Percentiles rank a stretch among this genome's conserved stretches.
Conservation (phyloP, 2,888 invertebrate genomes). For the Subacronicta megacephala region DNA sequence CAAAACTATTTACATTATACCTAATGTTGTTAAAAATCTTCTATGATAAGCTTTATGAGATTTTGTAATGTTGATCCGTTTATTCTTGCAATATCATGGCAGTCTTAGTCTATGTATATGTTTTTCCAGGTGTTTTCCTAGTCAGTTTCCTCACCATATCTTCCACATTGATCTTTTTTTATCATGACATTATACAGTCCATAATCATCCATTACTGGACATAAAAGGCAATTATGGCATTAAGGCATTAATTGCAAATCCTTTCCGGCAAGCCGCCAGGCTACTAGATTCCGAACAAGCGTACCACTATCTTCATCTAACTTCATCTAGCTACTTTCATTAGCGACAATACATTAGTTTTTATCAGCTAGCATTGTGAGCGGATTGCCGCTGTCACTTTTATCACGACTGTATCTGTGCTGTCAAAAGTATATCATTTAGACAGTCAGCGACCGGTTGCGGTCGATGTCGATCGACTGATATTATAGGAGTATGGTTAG, state of each 20-base stretch:
- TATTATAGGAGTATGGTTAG: constrained; percentile 46
- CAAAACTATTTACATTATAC: too few species aligned
- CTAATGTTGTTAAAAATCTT: too few species aligned
- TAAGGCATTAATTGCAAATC: background rate
- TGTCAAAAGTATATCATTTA: constrained; percentile 83
- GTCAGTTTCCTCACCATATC: too few species aligned
- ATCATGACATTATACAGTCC: too few species aligned
- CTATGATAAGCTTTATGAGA: too few species aligned
- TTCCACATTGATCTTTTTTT: too few species aligned
- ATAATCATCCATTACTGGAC: too few species aligned
- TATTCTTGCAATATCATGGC: too few species aligned
- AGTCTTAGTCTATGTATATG: too few species aligned
- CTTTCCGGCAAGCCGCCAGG: background rate
- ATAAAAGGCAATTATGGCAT: too few species aligned
- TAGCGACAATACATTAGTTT: constrained; percentile 57
- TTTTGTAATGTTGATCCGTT: too few species aligned
- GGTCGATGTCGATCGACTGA: constrained; percentile 49
- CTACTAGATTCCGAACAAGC: constrained; percentile 1
- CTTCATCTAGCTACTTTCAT: constrained; percentile 46
- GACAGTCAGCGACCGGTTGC: constrained; percentile 66
- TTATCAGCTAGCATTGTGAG: constrained; percentile 62
- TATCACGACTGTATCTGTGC: constrained; percentile 74
- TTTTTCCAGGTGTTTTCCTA: too few species aligned
- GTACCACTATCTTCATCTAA: constrained; percentile 25
- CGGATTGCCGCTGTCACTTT: constrained; percentile 70